phyloP scores from a whole-genome alignment of 2,113 vertebrate genomes.

The Pomatorhinus ruficollis region DNA sequence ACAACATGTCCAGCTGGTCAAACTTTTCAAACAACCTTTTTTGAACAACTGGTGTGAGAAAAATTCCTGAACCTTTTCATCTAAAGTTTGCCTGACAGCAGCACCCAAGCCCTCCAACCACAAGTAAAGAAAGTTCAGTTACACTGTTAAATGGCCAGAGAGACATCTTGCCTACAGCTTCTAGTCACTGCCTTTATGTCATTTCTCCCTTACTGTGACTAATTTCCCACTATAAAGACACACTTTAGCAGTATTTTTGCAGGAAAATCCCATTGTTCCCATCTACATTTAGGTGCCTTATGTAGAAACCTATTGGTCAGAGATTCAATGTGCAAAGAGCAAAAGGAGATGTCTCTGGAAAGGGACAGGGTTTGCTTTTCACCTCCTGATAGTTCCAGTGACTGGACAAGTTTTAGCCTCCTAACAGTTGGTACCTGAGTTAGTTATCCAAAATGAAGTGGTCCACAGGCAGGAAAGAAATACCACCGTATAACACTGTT shows the following conservation, averaged over 20 bases:
- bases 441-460: neutral
- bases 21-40: neutral
- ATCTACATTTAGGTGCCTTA: neutral
- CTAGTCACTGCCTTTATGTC: neutral
- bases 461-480: neutral
- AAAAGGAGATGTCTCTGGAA: neutral
- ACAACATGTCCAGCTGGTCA: neutral
- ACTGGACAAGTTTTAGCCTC: neutral
- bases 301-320: neutral
- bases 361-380: neutral
- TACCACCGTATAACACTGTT: neutral
- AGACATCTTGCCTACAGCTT: neutral
- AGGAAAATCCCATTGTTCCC: neutral
- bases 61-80: neutral
- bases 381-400: neutral
- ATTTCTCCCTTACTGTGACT: neutral
- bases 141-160: neutral
- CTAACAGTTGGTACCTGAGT: neutral
- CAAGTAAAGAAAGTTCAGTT: neutral
- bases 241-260: neutral
- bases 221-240: neutral
- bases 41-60: neutral
- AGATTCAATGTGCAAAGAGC: neutral
- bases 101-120: neutral
- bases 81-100: neutral